Evolutionary conservation across 2,888 invertebrate species (phyloP).

Genomic region (Megamerina dolium): DNA sequence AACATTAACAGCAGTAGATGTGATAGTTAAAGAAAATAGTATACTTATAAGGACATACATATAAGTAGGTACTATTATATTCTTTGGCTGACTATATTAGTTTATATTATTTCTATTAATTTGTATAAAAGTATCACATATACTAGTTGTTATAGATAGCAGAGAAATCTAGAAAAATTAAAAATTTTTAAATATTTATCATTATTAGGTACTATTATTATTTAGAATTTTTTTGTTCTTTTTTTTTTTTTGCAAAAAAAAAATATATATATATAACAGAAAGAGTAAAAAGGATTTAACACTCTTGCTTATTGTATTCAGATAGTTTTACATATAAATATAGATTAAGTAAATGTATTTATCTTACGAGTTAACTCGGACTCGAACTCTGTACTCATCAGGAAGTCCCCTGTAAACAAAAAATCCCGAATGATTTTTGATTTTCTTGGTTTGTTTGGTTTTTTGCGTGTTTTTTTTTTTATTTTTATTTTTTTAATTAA

Average conservation of each 20-base stretch:
- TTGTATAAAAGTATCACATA: too few relatives aligned
- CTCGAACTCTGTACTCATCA: conserved; percentile 78
- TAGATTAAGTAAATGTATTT: conserved; percentile 37
- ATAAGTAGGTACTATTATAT: too few relatives aligned
- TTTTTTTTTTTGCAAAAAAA: neutral
- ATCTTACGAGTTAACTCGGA: conserved; percentile 80
- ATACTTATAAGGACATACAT: too few relatives aligned
- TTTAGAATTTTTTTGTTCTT: too few relatives aligned
- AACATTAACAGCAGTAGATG: too few relatives aligned
- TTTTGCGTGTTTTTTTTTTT: conserved; percentile 17
- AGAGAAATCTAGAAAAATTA: too few relatives aligned
- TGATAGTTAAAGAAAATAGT: too few relatives aligned
- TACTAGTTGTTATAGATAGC: too few relatives aligned
- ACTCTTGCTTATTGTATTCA: conserved; percentile 6
- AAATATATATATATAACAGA: neutral
- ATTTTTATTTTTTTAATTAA: conserved; percentile 4
- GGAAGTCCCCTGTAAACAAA: conserved; percentile 58
- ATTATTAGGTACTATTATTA: too few relatives aligned
- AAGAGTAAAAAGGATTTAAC: neutral
- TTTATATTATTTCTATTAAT: too few relatives aligned
- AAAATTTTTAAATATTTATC: too few relatives aligned
- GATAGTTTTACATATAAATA: conserved; percentile 22
- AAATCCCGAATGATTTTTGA: conserved; percentile 43
- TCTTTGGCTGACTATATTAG: too few relatives aligned
- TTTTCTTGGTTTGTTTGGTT: conserved; percentile 26